Conservation (phyloP, 2,113 vertebrate species). For the Platysternon megacephalum region DNA sequence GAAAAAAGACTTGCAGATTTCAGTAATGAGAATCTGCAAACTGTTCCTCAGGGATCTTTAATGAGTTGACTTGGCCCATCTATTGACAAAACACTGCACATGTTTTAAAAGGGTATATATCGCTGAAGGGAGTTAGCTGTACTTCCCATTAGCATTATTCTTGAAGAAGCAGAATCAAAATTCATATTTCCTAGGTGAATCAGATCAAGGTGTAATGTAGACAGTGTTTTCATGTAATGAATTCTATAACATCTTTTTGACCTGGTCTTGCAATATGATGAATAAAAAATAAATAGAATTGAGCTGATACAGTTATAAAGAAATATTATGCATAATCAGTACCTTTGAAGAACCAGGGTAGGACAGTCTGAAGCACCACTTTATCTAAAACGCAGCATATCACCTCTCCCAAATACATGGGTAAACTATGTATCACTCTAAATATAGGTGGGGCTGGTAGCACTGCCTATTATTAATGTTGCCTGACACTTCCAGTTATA, state of each 20-base stretch:
- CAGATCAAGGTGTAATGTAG: background rate
- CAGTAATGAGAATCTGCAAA: background rate
- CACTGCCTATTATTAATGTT: background rate
- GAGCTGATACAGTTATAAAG: background rate
- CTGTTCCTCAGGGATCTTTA: background rate
- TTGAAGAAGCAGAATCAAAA: background rate
- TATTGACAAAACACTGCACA: background rate
- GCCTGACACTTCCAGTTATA: background rate
- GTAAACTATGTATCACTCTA: background rate
- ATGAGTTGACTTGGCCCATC: background rate
- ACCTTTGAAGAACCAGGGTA: background rate
- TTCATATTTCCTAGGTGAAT: background rate
- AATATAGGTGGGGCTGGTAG: background rate
- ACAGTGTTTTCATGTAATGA: background rate
- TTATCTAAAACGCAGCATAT: background rate
- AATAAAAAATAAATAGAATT: fast-evolving
- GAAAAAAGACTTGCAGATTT: background rate
- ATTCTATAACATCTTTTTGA: background rate
- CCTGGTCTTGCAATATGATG: fast-evolving
- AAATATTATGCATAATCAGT: background rate
- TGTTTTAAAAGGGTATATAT: background rate
- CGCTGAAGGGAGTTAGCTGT: background rate
- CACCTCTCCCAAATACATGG: background rate
- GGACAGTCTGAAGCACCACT: background rate
- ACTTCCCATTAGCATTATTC: background rate